Base-by-base conservation (phyloP, 2,888 invertebrate genomes). In the Plagiodera versicolora region DNA sequence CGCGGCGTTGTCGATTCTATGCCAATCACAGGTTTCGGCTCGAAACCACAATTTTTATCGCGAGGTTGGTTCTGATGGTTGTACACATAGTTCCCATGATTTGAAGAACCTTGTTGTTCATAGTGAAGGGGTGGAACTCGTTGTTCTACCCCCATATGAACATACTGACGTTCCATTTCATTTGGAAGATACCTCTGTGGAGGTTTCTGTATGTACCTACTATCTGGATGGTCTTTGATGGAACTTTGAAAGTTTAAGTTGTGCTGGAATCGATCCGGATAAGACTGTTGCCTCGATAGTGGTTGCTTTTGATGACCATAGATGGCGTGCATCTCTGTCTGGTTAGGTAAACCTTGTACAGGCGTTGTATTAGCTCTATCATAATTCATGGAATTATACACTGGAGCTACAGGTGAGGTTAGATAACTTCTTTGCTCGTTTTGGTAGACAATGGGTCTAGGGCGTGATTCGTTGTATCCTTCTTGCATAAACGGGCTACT, bases 41-140 rank as follows among this genome's bases (percentile, higher is more conserved):
- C 89, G 70, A 90, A 90, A 65, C 89, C 89, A 2, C 90, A 89
- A 50, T 83, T 83, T 70, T 89, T 89, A 74, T 89, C 89, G 44
- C 87, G 78, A n/a, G 55, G 57, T 70, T 86, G 85, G 70, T 86
- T 85, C 69, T 89, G 87, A 9, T 85, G 81, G 87, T 85, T 1
- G 83, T 81, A 62, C 80, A 77, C 72, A 28, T 8, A 32, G 83
- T 81, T 76, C 81, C 62, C 79, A n/a, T 64, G 66, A 20, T 71
- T 77, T 17, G 79, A 64, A 66, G 77, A 63, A 20, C 60, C 62
- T 28, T 67, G 63, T 51, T 66, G 68, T 5, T 73, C 73, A 39
- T 61, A 58, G 50, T 73, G 74, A n/a, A 68, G 71, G 5, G 70
- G 70, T 2, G 74, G 64, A 14, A 46, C 20, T 18, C 32, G 20